Evolutionary conservation across 37 sponge, comb jelly and placozoan species (phyloP).

Genomic region (Hormiphora californensis): DNA sequence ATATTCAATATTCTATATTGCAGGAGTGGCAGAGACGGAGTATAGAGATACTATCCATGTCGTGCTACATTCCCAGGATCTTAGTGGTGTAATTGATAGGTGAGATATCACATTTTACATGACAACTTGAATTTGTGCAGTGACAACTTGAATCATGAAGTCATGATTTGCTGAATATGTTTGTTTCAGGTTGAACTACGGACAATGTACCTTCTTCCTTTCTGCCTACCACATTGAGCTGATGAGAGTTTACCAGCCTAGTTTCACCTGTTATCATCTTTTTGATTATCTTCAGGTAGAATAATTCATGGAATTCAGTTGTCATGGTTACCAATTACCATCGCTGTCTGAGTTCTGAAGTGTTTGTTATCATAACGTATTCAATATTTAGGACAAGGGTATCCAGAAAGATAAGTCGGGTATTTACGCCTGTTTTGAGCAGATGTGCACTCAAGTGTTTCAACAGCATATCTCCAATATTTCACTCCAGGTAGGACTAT

Average conservation of each 20-base stretch:
- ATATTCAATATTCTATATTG: too few species aligned
- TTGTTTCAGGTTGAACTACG: conserved; percentile 45
- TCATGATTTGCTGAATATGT: too few species aligned
- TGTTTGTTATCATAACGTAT: not conserved
- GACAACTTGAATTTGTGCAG: too few species aligned
- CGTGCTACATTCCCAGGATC: conserved; percentile 13
- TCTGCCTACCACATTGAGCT: conserved; percentile 51
- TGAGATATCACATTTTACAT: too few species aligned
- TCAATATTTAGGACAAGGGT: not conserved
- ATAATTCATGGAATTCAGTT: not conserved
- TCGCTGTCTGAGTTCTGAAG: not conserved
- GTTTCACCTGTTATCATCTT: conserved; percentile 36
- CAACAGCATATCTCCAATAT: conserved; percentile 9
- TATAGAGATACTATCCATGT: conserved; percentile 15
- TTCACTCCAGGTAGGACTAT: not conserved
- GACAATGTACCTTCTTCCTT: conserved; percentile 48
- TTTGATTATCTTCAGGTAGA: conserved; percentile 29
- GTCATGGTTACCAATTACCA: too few species aligned
- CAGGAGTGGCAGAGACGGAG: conserved; percentile 39
- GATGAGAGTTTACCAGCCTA: conserved; percentile 37
- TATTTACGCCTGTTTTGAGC: conserved; percentile 52
- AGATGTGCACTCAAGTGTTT: conserved; percentile 37
- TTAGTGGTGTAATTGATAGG: not conserved
- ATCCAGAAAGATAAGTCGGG: conserved; percentile 53
- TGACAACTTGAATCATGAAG: too few species aligned